Evolutionary conservation across 2,113 vertebrate species (phyloP).

Genomic region (Pogona vitticeps): DNA sequence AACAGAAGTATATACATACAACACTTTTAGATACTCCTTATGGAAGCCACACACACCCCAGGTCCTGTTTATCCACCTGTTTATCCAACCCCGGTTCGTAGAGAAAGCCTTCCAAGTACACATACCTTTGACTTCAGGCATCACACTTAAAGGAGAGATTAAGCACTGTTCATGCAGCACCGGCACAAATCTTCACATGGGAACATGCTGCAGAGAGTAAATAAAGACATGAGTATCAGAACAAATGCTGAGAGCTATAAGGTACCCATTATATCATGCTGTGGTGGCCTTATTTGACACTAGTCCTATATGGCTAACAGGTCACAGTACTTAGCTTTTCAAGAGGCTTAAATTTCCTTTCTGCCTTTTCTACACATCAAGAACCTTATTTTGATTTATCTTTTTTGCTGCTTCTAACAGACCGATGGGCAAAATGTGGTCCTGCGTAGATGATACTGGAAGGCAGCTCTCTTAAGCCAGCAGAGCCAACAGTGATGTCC

Average conservation of each 20-base stretch:
- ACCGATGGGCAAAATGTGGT: no score
- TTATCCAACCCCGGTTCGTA: no score
- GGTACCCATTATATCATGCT: not conserved
- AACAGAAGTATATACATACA: not conserved
- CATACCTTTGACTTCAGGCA: constrained; percentile 19
- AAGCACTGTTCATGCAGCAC: not conserved
- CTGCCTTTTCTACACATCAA: no score
- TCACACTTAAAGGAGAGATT: not conserved
- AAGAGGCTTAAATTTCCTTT: no score
- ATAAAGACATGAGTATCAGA: not conserved
- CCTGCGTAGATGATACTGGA: no score
- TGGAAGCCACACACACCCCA: not conserved
- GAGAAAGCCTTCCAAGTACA: not conserved
- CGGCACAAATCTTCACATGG: not conserved
- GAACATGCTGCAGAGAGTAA: not conserved
- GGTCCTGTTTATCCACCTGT: not conserved
- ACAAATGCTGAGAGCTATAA: not conserved
- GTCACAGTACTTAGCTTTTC: no score
- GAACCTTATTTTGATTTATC: no score
- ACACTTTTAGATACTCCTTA: not conserved
- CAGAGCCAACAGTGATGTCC: no score
- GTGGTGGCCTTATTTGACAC: no score
- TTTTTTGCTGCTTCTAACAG: no score
- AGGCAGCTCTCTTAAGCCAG: no score
- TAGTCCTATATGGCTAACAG: no score